Evolutionary conservation across 2,113 vertebrate species (phyloP), one percentile per base, ranked within the genome.

Genomic region (Varanus komodoensis): DNA sequence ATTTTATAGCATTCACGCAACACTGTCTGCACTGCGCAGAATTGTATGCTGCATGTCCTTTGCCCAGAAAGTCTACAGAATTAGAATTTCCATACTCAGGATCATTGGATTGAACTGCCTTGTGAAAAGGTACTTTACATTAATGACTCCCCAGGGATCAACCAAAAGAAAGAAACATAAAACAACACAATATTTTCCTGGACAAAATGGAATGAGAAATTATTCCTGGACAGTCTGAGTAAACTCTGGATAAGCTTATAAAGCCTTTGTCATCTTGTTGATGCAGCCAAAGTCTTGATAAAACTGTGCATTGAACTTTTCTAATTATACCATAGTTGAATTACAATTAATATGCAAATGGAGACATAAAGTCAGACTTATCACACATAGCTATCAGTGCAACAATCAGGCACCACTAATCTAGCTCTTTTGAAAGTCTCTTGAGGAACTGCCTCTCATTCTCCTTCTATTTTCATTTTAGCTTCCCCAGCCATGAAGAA

Each of bases 271-370:
- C 92, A 94, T 95, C 89, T 95, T 96, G 89, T 88, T 95, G 92
- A 97, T 96, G 94, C 94, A 90, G 17, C 85, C 91, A 90, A 92
- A 96, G 92, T 94, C 95, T 95, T 95, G 83, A 92, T 92, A 87
- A 93, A 97, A 87, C 91, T 84, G 87, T 92, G 85, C 84, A 83
- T 79, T 78, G 52, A 96, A 82, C 73, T 78, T 96, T 91, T 90
- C 87, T 97, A 97, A 97, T 97, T 97, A 96, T 93, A 84, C 91
- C 73, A 89, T 87, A 85, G 93, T 94, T 95, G 85, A 95, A 95
- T 96, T 95, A 95, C 93, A 97, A 96, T 96, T 97, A 97, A 94
- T 97, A 95, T 97, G 95, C 95, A 97, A 97, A 97, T 94, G 94
- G 87, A 95, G 95, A 93, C 91, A 93, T 93, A 95, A 96, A 95